Conservation (phyloP, 2,888 invertebrate species). For the Beris morrisii region DNA sequence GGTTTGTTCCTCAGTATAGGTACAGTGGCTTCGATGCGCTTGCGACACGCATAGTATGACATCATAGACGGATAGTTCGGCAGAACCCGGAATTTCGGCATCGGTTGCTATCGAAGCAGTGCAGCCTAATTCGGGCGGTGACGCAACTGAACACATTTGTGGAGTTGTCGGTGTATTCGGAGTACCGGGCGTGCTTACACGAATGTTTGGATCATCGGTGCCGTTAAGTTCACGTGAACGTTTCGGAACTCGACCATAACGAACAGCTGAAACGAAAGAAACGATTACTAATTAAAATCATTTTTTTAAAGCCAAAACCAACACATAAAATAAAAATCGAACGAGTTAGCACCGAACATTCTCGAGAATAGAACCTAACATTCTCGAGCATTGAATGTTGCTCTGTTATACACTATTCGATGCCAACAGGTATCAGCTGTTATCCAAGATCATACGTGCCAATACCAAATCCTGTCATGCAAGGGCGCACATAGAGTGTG, state of each 20-base stretch:
- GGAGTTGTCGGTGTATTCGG: slow-evolving; percentile 60
- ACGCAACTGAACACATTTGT: slow-evolving; percentile 57
- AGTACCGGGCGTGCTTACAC: slow-evolving; percentile 55
- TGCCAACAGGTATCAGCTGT: no score
- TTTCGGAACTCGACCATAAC: slow-evolving; percentile 96
- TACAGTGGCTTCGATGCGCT: slow-evolving; percentile 86
- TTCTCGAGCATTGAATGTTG: no score
- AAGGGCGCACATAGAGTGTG: no score
- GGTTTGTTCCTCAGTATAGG: slow-evolving; percentile 83
- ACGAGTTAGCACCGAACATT: no score
- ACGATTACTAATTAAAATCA: slow-evolving; percentile 4
- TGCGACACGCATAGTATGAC: slow-evolving; percentile 76
- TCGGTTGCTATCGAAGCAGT: slow-evolving; percentile 51
- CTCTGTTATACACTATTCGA: no score
- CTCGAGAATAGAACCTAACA: no score
- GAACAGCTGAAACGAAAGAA: slow-evolving; percentile 70
- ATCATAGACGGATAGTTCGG: slow-evolving; percentile 73
- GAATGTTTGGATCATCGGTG: slow-evolving; percentile 48
- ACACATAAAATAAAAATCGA: no score
- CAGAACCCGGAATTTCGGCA: slow-evolving; percentile 59
- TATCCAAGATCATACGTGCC: no score
- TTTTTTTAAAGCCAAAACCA: neutral
- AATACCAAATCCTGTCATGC: no score
- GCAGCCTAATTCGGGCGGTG: slow-evolving; percentile 54
- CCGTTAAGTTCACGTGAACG: slow-evolving; percentile 78